Base-by-base conservation (phyloP, 2,797 vertebrate genomes). In the Muscicapa striata region DNA sequence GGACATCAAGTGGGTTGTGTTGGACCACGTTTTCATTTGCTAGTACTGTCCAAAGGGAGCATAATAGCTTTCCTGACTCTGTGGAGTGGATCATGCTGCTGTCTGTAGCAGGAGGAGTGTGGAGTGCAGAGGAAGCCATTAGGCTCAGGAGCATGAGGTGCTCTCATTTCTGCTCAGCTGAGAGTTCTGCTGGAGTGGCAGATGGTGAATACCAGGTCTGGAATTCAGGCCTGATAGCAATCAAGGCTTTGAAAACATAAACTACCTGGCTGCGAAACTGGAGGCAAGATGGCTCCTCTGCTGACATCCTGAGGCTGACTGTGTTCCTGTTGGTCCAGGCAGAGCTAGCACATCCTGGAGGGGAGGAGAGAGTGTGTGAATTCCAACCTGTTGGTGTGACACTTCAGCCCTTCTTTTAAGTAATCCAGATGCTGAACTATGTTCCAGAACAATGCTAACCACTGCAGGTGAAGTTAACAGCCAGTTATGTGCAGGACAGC, bases 171-270 rank as follows among this genome's bases (percentile, higher is more conserved):
- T 74, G 4, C 48, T 86, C 51, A 58, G 14, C 46, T 40, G 58
- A 23, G 54, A 49, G 38, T 36, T 90, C 67, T 90, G 34, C 58
- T 73, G 27, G n/a, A 73, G 59, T 79, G 36, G 24, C 67, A 82
- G 43, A 29, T 82, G 55, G 51, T 77, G 69, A 85, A 26, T 67
- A 24, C 52, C 32, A 45, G 57, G 20, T 74, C 62, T 92, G 84
- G n/a, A 70, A 90, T 84, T 69, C 46, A 89, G 76, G 55, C 59
- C 67, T 84, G 51, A 79, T 36, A 34, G 43, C 26, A 64, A 3
- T 78, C 69, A 63, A 82, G 36, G 14, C 21, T 70, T 89, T 87
- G 40, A 55, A 84, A 91, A 57, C 76, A 27, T 32, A 11, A 87
- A 54, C 22, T 66, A 26, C 15, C 13, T 87, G 63, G 20, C 49